Conservation (phyloP, 2,797 vertebrate species). For the Tympanoctomys barrerae region DNA sequence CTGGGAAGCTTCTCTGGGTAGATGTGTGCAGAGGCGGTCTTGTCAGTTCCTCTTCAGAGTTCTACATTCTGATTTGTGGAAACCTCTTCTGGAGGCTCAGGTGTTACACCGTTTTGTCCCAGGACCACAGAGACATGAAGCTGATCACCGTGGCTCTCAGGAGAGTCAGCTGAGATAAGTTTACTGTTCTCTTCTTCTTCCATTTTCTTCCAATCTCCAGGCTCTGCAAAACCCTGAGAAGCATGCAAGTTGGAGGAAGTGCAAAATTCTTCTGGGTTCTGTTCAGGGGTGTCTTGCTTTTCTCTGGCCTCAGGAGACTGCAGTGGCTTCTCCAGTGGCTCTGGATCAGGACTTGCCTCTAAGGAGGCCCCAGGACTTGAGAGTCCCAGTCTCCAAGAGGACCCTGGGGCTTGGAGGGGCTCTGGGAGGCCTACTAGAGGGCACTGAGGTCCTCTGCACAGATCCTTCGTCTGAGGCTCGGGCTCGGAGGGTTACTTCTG, state of each 20-base stretch:
- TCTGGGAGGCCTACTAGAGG: conserved; percentile 40
- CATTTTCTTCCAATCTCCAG: not conserved
- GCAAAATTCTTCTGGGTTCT: conserved; percentile 25
- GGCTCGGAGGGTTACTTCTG: conserved; percentile 55
- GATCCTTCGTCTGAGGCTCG: conserved; percentile 62
- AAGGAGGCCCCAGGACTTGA: conserved; percentile 54
- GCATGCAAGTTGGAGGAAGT: not conserved
- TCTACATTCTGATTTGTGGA: not conserved
- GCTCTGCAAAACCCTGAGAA: conserved; percentile 54
- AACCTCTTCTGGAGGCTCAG: conserved; percentile 59
- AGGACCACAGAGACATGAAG: not conserved
- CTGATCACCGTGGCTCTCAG: conserved; percentile 44
- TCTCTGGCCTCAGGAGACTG: conserved; percentile 50
- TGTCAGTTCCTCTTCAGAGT: conserved; percentile 67
- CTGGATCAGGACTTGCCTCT: conserved; percentile 45
- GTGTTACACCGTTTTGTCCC: not conserved
- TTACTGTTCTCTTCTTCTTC: conserved; percentile 1
- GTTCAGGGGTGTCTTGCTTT: not conserved
- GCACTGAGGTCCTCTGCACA: not conserved
- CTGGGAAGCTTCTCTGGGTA: conserved; percentile 28
- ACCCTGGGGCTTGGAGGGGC: conserved; percentile 56
- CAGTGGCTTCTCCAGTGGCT: conserved; percentile 65
- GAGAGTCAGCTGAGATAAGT: not conserved
- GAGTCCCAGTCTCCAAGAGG: conserved; percentile 43
- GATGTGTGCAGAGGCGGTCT: not conserved